phyloP scores from a whole-genome alignment of 64 coral and sea anemone species.

The Porites lutea region DNA sequence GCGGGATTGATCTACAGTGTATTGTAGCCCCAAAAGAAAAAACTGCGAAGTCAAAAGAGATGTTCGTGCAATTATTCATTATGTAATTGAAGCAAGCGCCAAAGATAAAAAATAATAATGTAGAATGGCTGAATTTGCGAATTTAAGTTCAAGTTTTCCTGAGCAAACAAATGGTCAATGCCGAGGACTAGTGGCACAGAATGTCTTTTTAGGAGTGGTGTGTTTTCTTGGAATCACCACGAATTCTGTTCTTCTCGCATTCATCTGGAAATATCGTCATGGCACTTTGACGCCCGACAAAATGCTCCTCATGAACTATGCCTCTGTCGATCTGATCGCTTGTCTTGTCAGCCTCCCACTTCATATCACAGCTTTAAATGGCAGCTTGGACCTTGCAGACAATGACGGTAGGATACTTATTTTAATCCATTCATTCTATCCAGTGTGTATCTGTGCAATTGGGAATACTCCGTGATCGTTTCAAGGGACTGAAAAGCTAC shows the following conservation, averaged over 20 bases:
- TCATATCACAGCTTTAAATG: constrained; percentile 46
- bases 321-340: constrained; percentile 16
- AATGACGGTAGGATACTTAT: background rate
- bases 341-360: constrained; percentile 60
- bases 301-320: constrained; percentile 46
- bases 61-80: too few relatives aligned
- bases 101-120: too few relatives aligned
- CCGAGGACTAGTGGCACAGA: constrained; percentile 14
- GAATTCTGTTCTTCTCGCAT: constrained; percentile 21
- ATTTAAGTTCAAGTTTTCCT: background rate
- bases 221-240: constrained; percentile 14
- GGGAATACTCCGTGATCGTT: too few relatives aligned
- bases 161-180: constrained; percentile 4
- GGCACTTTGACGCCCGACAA: constrained; percentile 32
- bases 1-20: too few relatives aligned
- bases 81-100: too few relatives aligned
- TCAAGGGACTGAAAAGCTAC: too few relatives aligned
- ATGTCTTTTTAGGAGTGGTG: constrained; percentile 9
- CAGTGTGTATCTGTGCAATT: background rate
- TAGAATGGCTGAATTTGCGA: background rate
- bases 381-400: constrained; percentile 3
- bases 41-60: too few relatives aligned
- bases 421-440: background rate
- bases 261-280: constrained; percentile 13
- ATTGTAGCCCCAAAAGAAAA: too few relatives aligned